Evolutionary conservation across 1,140 invertebrate genomes (phyloP).

Genomic region (Drosophila erecta): DNA sequence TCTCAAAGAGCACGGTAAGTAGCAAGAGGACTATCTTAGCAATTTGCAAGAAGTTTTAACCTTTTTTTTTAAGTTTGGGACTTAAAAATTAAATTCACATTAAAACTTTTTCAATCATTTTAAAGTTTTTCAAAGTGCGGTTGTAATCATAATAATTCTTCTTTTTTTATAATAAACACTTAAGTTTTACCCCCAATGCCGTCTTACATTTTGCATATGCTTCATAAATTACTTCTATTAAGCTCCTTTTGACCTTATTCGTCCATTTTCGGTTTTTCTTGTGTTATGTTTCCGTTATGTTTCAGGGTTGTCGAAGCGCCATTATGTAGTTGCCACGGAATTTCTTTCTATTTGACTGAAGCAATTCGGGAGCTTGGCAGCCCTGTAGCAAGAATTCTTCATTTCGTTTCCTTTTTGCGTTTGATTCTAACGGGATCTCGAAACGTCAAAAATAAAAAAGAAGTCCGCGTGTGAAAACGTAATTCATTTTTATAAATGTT

Average conservation of each 20-base stretch:
- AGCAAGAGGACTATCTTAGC: too few species aligned
- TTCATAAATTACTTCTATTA: neutral
- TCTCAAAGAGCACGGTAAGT: too few species aligned
- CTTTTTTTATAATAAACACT: too few species aligned
- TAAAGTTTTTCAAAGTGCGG: too few species aligned
- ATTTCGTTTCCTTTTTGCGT: neutral
- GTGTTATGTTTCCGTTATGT: constrained; percentile 40
- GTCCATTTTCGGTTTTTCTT: constrained; percentile 9
- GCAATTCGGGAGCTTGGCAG: neutral
- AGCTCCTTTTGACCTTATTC: constrained; percentile 3
- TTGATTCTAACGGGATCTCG: neutral
- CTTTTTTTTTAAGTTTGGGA: too few species aligned
- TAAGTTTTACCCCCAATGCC: too few species aligned
- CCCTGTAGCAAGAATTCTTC: neutral
- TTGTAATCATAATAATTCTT: too few species aligned
- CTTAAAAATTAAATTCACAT: too few species aligned
- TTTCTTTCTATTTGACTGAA: too few species aligned
- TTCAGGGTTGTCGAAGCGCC: constrained; percentile 21
- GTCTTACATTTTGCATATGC: too few species aligned
- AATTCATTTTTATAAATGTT: neutral
- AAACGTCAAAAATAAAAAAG: neutral
- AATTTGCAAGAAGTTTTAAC: too few species aligned
- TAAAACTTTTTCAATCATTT: too few species aligned
- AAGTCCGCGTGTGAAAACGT: neutral
- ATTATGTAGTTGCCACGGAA: neutral